Base-by-base conservation (phyloP, 2,888 invertebrate genomes). In the Heliconius ismenius region DNA sequence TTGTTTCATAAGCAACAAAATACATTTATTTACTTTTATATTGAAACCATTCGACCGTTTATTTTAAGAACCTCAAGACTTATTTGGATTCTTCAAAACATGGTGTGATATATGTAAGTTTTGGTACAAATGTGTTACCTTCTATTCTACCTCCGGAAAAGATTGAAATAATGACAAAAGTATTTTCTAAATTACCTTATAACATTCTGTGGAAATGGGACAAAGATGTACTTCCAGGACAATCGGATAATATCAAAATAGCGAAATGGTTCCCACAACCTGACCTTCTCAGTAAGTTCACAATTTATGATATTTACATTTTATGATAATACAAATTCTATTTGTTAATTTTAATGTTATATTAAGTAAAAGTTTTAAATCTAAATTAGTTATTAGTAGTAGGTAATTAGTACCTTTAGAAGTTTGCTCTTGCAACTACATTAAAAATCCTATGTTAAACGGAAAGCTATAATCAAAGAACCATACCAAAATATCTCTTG, bases 171-270 rank as follows among this genome's bases (percentile, higher is more conserved):
- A 79, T 91, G 10, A 76, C 88, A 0, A 84, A 83, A 3, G 86
- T 84, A 0, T 87, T 92, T 39, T 85, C 87, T 0, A 78, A 84
- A 75, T 75, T 90, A 6, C 86, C 87, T 0, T 90, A 88, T 62
- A 83, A 90, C 58, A 83, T 92, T 11, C 49, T 91, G 15, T 91
- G 88, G 88, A 91, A 90, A 78, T 91, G 88, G 86, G 85, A 89
- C 75, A 78, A 79, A 32, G 88, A 88, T 64, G 84, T 84, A 24
- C 69, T 91, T 24, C 84, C 86, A 64, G 86, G 85, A 62, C 79
- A 77, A 21, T 81, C 86, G 2, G 73, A 82, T 0, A 91, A 91
- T 69, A 86, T 90, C 2, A 86, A 79, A 73, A 87, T 89, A 79
- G 83, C 83, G 0, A 89, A 88, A 81, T 91, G 90, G 90, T 75